phyloP scores from a whole-genome alignment of 2,113 vertebrate genomes.

The Grallaria varia region DNA sequence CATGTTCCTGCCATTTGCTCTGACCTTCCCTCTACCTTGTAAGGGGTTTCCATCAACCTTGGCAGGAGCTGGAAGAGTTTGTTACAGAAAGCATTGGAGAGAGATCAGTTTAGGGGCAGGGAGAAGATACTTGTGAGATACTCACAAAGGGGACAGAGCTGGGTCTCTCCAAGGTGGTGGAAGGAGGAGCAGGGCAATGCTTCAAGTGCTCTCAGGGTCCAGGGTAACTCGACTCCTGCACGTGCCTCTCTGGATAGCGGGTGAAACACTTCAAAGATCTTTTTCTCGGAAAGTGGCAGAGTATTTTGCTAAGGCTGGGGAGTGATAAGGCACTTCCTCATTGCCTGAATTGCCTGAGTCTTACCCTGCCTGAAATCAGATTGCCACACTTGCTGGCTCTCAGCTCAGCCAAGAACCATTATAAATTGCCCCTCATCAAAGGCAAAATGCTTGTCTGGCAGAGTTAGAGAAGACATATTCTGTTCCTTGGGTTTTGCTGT shows the following conservation, averaged over 20 bases:
- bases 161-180: background rate
- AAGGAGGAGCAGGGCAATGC: background rate
- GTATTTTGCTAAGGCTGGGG: background rate
- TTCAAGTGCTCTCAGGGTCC: accelerated
- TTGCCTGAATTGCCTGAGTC: accelerated
- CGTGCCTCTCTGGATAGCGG: background rate
- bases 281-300: background rate
- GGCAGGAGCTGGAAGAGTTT: accelerated
- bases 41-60: background rate
- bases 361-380: background rate
- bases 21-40: background rate
- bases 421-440: constrained; percentile 20
- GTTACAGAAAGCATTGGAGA: background rate
- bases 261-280: background rate
- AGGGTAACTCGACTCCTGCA: background rate
- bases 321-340: background rate
- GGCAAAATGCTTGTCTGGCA: constrained; percentile 33
- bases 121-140: background rate
- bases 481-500: background rate
- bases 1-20: accelerated
- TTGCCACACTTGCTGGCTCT: background rate
- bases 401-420: background rate
- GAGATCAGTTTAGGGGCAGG: accelerated
- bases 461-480: constrained; percentile 17
- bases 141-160: accelerated